Evolutionary conservation across 53 echinoderm and acorn worm species (phyloP), one percentile per base, ranked within the genome.

Genomic region (Henricia sp.): DNA sequence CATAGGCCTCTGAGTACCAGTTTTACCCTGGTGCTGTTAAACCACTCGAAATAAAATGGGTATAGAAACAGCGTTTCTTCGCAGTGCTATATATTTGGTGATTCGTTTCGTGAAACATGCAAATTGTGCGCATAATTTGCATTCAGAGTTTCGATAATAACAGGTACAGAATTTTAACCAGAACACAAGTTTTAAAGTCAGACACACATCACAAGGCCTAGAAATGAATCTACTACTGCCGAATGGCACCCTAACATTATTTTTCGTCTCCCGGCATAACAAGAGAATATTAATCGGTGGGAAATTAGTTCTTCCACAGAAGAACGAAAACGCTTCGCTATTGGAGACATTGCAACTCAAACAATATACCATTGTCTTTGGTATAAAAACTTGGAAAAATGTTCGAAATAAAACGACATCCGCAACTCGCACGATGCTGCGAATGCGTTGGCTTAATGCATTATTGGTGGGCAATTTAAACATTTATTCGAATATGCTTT

Each of bases 241-340:
- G 63, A 50, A 63, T n/a, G n/a, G n/a, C n/a, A n/a, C n/a, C n/a
- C n/a, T n/a, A n/a, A n/a, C n/a, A n/a, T n/a, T n/a, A n/a, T n/a
- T n/a, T n/a, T n/a, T n/a, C n/a, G n/a, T n/a, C n/a, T n/a, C n/a
- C n/a, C n/a, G n/a, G n/a, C n/a, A n/a, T n/a, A n/a, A n/a, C n/a
- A 63, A 37, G 42, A 44, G 64, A 80, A 37, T n/a, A 39, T 74
- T 37, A 57, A 25, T 80, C 80, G 80, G 80, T 80, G 80, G 80
- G 80, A 80, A 80, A 80, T 6, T 50, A 75, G 50, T 80, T 25
- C 21, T 62, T 60, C 8, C n/a, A 80, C n/a, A 34, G 51, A 63
- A 80, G 63, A 28, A 64, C 64, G n/a, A 62, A 64, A 62, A 78
- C 78, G 78, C 64, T 64, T 37, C 33, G 50, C 62, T 35, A 5